These are phyloP conservation scores for Varanus komodoensis DNA, from an alignment of 2,113 vertebrate species.

Conservation along the genomic window DNA sequence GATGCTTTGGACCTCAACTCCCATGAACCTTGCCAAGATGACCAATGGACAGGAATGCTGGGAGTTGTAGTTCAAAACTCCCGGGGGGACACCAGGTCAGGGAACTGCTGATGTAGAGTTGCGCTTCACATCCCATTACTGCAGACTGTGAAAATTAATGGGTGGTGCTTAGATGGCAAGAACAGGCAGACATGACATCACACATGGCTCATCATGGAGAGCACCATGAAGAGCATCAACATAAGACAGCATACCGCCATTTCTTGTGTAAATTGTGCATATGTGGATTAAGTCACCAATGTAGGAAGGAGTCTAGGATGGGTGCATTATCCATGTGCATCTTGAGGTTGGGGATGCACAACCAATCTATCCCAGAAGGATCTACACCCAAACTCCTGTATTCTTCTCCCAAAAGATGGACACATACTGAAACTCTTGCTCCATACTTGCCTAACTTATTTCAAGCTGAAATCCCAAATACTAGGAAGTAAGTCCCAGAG, in stretches of 20 bases:
- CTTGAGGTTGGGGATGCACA: not conserved
- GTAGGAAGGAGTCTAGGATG: not conserved
- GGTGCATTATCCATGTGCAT: not conserved
- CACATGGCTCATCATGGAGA: not conserved
- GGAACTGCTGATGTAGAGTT: not conserved
- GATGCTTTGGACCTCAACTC: too few species aligned
- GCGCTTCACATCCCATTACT: not conserved
- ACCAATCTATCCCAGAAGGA: not conserved
- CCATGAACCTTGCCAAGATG: too few species aligned
- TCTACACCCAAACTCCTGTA: not conserved
- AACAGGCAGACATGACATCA: not conserved
- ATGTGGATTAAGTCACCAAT: not conserved
- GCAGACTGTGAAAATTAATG: not conserved
- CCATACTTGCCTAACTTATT: not conserved
- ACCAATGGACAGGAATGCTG: too few species aligned
- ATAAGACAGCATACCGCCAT: not conserved
- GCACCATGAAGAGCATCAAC: not conserved
- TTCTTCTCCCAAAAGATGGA: not conserved
- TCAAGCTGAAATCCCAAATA: slow-evolving; percentile 24
- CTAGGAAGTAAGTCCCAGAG: not conserved
- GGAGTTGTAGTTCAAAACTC: too few species aligned
- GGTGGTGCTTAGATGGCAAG: not conserved
- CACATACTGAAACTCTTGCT: not conserved
- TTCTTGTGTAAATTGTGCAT: not conserved
- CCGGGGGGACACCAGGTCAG: too few species aligned